Evolutionary conservation across 1,140 invertebrate genomes (phyloP), one percentile per base, ranked within the genome.

Genomic region (Drosophila sulfurigaster): DNA sequence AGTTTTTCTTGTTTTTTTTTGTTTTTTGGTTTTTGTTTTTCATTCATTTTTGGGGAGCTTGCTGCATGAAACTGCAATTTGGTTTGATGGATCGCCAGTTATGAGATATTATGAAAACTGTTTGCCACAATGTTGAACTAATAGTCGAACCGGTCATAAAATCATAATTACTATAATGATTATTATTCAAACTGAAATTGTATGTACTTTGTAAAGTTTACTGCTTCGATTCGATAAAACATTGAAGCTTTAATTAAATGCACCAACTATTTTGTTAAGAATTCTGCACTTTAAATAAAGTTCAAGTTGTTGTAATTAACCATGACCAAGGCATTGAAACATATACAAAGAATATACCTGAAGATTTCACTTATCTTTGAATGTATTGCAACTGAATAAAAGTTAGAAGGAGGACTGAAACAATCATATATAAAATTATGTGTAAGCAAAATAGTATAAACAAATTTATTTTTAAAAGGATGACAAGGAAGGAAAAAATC

Each of bases 1-100:
- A 10, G 35, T n/a, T 56, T 67, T 56, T 10, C 20, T 25, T 25
- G 20, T 38, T 11, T 46, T 46, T 32, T 32, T 32, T 32, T 32
- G 2, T 32, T n/a, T n/a, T n/a, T n/a, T n/a, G n/a, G n/a, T n/a
- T n/a, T 32, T 4, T 32, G 59, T 11, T 16, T 60, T 46, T 25
- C 20, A 25, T 25, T 25, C 20, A 25, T 25, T 25, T 25, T 25
- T 45, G 30, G 45, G 25, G 41, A 41, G 20, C 32, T 25, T 43
- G 49, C 6, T 41, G 35, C 35, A 52, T 56, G 51, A n/a, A 30
- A 63, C 8, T 56, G 51, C 62, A 72, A 64, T 49, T 49, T 43
- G 52, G 28, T 56, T 64, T 64, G 60, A 71, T 71, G 60, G 13
- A 71, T 49, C 32, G 49, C 46, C 67, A 63, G 58, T 35, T 62